Conservation (phyloP, 2,888 invertebrate genomes). For the Agonum fuliginosum region DNA sequence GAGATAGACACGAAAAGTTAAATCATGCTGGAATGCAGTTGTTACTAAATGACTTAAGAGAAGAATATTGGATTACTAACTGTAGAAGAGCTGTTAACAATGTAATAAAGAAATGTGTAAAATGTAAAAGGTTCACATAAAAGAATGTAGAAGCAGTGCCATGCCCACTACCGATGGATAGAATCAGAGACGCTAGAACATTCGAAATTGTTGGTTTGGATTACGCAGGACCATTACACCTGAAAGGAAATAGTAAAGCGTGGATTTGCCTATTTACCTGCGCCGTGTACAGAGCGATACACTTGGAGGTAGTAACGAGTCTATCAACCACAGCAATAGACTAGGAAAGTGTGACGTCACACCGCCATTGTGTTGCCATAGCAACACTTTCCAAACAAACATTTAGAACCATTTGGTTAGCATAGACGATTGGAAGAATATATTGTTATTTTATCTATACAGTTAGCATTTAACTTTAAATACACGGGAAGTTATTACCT, state of each 20-base stretch:
- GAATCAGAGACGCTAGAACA: slow-evolving; percentile 64
- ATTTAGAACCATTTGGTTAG: too few relatives aligned
- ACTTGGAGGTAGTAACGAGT: background rate
- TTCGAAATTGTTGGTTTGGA: slow-evolving; percentile 67
- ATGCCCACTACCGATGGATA: slow-evolving; percentile 65
- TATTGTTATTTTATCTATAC: too few relatives aligned
- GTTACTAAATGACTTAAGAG: slow-evolving; percentile 61
- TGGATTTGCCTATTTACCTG: background rate
- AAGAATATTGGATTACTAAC: slow-evolving; percentile 63
- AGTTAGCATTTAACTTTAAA: too few relatives aligned
- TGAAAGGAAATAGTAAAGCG: background rate
- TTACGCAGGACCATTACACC: slow-evolving; percentile 63
- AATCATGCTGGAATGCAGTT: slow-evolving; percentile 52
- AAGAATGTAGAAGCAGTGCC: slow-evolving; percentile 61
- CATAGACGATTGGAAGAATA: too few relatives aligned
- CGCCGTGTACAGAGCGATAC: background rate
- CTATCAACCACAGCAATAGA: too few relatives aligned
- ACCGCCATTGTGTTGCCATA: too few relatives aligned
- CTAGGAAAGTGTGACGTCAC: too few relatives aligned
- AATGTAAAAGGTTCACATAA: slow-evolving; percentile 62
- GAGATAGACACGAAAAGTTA: background rate
- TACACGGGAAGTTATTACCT: too few relatives aligned
- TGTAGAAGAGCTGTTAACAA: slow-evolving; percentile 60
- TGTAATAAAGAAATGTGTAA: slow-evolving; percentile 60
- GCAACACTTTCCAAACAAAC: too few relatives aligned